These are phyloP conservation scores for Scaptodrosophila latifasciaeformis DNA, from an alignment of 2,888 invertebrate species.

Conservation along the genomic window DNA sequence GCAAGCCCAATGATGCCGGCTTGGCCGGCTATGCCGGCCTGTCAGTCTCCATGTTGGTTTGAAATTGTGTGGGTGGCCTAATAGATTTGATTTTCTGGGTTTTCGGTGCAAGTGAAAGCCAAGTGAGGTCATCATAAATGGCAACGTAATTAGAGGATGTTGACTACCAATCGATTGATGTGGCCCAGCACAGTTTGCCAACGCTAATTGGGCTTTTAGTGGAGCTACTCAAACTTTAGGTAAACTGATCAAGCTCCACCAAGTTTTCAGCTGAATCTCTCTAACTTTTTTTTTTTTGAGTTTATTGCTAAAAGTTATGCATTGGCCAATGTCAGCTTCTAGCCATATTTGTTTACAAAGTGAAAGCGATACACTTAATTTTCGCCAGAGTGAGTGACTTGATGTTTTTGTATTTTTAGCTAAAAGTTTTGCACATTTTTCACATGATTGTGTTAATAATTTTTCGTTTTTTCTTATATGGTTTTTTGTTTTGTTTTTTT, in stretches of 20 bases:
- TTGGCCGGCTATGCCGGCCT: too few relatives aligned
- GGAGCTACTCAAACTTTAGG: slow-evolving; percentile 7
- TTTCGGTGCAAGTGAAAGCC: too few relatives aligned
- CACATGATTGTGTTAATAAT: slow-evolving; percentile 64
- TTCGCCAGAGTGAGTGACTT: slow-evolving; percentile 34
- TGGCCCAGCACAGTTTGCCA: too few relatives aligned
- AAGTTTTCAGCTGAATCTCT: slow-evolving; percentile 25
- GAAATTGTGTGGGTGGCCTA: too few relatives aligned
- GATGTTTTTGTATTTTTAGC: slow-evolving; percentile 34
- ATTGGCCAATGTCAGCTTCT: slow-evolving; percentile 21
- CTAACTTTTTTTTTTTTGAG: too few relatives aligned
- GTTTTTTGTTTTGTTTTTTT: slow-evolving; percentile 4
- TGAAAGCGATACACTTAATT: slow-evolving; percentile 53
- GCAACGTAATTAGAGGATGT: too few relatives aligned
- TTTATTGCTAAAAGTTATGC: slow-evolving; percentile 36
- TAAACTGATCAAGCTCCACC: too few relatives aligned
- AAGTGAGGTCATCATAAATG: too few relatives aligned
- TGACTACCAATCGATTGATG: too few relatives aligned
- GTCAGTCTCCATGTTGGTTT: too few relatives aligned
- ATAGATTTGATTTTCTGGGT: too few relatives aligned
- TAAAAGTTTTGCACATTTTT: slow-evolving; percentile 54
- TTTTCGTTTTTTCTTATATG: slow-evolving; percentile 27
- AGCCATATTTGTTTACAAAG: slow-evolving; percentile 52
- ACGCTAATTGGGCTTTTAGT: slow-evolving; percentile 24
- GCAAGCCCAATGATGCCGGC: too few relatives aligned